Evolutionary conservation across 2,797 vertebrate species (phyloP), one percentile per base, ranked within the genome.

Genomic region (Rhabdomys pumilio): DNA sequence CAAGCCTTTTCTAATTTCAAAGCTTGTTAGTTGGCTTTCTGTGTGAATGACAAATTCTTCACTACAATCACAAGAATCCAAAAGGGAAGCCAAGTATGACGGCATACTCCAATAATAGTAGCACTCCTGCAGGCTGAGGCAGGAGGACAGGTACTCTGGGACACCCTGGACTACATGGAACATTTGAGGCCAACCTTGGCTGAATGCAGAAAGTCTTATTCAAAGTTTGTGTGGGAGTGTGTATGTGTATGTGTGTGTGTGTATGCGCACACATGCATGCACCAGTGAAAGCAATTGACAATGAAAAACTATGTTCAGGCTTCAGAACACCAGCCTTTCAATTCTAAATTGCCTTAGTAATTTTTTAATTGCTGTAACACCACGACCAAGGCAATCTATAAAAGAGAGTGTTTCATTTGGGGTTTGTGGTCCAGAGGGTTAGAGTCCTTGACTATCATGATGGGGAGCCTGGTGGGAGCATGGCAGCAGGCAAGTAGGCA

Each of bases 1-100:
- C 55, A 3, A 14, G 9, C 4, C 20, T 34, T 53, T 96, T 75
- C 67, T 73, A 55, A 89, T 90, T 17, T n/a, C 63, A 81, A 95
- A 95, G 65, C 69, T 29, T 82, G 26, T 22, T 75, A 91, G 31
- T 63, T 90, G 76, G 11, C 50, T 92, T 84, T 63, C n/a, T 57
- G 55, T 29, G 5, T 69, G 12, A 89, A 6, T 84, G 34, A 81
- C 47, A 91, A 34, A 55, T 38, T 90, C 41, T 90, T 81, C 47
- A 44, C 41, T 47, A 29, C 6, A 91, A 87, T 6, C 1, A 65
- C 13, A 77, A 86, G 20, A 65, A 77, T 82, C 26, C 19, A 6
- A 63, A 53, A 86, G 29, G 6, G 24, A 63, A 53, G 29, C 19
- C 29, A 6, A 12, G 20, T 20, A 13, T n/a, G 6, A 47, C 14